Conservation (phyloP, 1,140 invertebrate genomes). For the Lasioglossum albipes region DNA sequence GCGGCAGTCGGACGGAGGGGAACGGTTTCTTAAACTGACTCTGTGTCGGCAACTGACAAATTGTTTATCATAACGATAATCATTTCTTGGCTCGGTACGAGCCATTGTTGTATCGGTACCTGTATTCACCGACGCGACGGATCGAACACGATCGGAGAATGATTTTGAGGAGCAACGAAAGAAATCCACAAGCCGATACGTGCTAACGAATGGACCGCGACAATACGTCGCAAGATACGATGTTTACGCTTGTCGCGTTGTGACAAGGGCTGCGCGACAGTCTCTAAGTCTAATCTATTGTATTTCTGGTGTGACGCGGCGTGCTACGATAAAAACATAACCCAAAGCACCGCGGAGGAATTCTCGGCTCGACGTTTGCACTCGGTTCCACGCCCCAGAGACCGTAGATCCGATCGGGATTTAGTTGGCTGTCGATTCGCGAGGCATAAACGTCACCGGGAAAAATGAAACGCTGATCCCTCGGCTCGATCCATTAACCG, state of each 20-base stretch:
- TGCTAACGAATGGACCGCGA: too few relatives aligned
- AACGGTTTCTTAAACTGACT: constrained; percentile 6
- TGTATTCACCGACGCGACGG: too few relatives aligned
- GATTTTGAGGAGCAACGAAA: too few relatives aligned
- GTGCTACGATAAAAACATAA: neutral
- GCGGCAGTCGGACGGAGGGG: neutral
- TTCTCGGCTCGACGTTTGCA: neutral
- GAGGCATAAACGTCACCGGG: constrained; percentile 2
- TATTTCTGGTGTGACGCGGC: neutral
- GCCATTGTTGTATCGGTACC: constrained; percentile 9
- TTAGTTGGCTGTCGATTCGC: constrained; percentile 32
- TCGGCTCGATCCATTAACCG: constrained; percentile 52
- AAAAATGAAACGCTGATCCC: constrained; percentile 53
- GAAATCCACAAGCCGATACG: too few relatives aligned
- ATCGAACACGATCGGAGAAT: too few relatives aligned
- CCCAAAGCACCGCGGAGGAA: neutral
- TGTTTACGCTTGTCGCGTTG: too few relatives aligned
- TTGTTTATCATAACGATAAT: constrained; percentile 35
- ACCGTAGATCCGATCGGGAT: constrained; percentile 26
- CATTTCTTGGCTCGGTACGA: constrained; percentile 15
- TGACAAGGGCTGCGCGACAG: too few relatives aligned
- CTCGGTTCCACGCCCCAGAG: too few relatives aligned
- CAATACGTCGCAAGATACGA: too few relatives aligned
- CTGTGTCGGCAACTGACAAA: constrained; percentile 24
- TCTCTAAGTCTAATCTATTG: neutral